These are phyloP conservation scores for Panagrolaimus sp. DNA, from an alignment of 1,140 invertebrate genomes.

Conservation along the genomic window DNA sequence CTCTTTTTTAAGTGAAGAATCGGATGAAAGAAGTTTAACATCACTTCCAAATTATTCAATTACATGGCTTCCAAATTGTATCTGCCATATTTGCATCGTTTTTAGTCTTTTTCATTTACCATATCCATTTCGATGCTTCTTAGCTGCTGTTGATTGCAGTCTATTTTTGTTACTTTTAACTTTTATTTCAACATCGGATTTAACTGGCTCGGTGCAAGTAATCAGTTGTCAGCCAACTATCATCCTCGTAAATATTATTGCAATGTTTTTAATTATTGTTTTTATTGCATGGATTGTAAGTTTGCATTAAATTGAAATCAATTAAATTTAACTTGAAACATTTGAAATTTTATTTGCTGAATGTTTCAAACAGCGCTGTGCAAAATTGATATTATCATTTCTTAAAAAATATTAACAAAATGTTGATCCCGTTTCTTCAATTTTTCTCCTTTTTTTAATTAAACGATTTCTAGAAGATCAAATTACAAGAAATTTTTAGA, in stretches of 20 bases:
- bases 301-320: no score
- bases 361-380: no score
- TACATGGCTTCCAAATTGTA: slow-evolving; percentile 55
- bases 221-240: slow-evolving; percentile 54
- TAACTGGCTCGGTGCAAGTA: slow-evolving; percentile 31
- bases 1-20: slow-evolving; percentile 46
- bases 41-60: slow-evolving; percentile 45
- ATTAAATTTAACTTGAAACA: no score
- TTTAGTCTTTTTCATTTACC: slow-evolving; percentile 54
- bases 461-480: no score
- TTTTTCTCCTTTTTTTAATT: no score
- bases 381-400: no score
- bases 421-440: no score
- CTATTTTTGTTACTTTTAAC: slow-evolving; percentile 40
- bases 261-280: slow-evolving; percentile 49
- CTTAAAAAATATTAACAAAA: no score
- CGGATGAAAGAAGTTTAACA: slow-evolving; percentile 13
- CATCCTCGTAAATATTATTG: slow-evolving; percentile 48
- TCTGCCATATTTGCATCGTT: slow-evolving; percentile 48
- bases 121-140: slow-evolving; percentile 52
- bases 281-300: slow-evolving; percentile 58
- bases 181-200: slow-evolving; percentile 46
- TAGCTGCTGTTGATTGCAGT: slow-evolving; percentile 38
- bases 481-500: no score
- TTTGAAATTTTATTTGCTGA: no score